A percentile compares a stretch with the other conserved stretches of the same genome.
phyloP scores from a whole-genome alignment of 2,797 vertebrate genomes.

The Semaprochilodus insignis region DNA sequence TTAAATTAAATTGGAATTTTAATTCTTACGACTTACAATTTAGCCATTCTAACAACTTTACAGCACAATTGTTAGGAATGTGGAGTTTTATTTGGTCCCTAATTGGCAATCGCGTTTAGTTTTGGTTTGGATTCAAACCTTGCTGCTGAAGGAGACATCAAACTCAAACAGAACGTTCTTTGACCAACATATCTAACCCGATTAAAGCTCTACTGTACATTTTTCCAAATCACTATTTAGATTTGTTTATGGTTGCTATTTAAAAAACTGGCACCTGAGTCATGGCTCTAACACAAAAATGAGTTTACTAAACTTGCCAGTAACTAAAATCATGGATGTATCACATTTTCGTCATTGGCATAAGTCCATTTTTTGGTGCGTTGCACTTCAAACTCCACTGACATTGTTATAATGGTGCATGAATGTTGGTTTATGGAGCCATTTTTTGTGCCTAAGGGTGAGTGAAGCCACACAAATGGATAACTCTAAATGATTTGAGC shows the following conservation, averaged over 20 bases:
- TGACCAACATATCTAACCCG: not conserved
- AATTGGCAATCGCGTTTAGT: not conserved
- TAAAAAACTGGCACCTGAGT: not conserved
- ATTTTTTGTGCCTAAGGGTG: slow-evolving; percentile 41
- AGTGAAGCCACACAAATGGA: slow-evolving; percentile 39
- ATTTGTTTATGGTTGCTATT: not conserved
- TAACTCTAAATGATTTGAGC: slow-evolving; percentile 38
- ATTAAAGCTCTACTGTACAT: not conserved
- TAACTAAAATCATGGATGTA: slow-evolving; percentile 22
- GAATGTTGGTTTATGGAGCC: slow-evolving; percentile 33
- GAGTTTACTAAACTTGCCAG: slow-evolving; percentile 4
- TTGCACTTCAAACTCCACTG: not conserved
- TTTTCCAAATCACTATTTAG: too few species aligned
- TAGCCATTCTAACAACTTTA: too few species aligned
- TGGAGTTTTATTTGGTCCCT: not conserved
- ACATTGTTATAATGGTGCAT: slow-evolving; percentile 28
- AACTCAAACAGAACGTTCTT: not conserved
- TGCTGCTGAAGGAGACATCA: not conserved
- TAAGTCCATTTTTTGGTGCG: not conserved
- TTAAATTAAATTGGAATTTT: too few species aligned
- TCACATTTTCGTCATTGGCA: slow-evolving; percentile 9
- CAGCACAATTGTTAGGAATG: too few species aligned
- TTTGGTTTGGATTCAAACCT: not conserved
- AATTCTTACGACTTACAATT: too few species aligned
- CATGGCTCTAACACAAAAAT: not conserved